Base-by-base conservation (phyloP, 2,113 vertebrate genomes). In the Oreamnos americanus region DNA sequence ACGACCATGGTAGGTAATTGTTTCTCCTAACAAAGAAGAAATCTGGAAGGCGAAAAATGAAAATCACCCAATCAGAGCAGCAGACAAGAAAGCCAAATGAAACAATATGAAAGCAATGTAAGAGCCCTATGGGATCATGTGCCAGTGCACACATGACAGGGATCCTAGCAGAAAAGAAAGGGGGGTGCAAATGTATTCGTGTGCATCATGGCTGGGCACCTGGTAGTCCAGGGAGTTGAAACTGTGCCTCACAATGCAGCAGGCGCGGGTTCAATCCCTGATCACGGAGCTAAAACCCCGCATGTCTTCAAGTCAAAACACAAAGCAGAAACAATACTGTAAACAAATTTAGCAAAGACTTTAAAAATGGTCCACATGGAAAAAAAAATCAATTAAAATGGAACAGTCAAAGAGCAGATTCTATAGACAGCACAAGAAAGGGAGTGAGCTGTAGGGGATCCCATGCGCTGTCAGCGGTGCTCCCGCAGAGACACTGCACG, bases 161-260 rank as follows among this genome's bases (percentile, higher is more conserved):
- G 67, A 39, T 74, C 39, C 67, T 1, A 39, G 67, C 10, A 39
- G 67, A 39, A 74, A 21, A 39, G n/a, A 39, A 39, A 12, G 5
- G 1, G 17, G 1, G 19, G n/a, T 6, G 36, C 36, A 25, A 12
- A 12, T 25, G 67, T 25, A 13, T 11, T 2, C 39, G 19, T 3
- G 1, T 23, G 36, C 17, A 6, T 74, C n/a, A 25, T 0, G 8
- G 67, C 71, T 23, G 67, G n/a, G n/a, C 17, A 12, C n/a, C n/a
- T 23, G 17, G 67, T 11, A 19, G n/a, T 67, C 67, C n/a, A 39
- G 67, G 11, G 19, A n/a, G 67, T 39, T 12, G 12, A 23, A 21
- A 36, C 67, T 36, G 6, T 17, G 36, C 67, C 67, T 21, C 21
- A 12, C 19, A 23, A 39, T 6, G n/a, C 10, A 23, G n/a, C n/a